phyloP scores from a whole-genome alignment of 2,888 invertebrate species.

The Steromphala cineraria region DNA sequence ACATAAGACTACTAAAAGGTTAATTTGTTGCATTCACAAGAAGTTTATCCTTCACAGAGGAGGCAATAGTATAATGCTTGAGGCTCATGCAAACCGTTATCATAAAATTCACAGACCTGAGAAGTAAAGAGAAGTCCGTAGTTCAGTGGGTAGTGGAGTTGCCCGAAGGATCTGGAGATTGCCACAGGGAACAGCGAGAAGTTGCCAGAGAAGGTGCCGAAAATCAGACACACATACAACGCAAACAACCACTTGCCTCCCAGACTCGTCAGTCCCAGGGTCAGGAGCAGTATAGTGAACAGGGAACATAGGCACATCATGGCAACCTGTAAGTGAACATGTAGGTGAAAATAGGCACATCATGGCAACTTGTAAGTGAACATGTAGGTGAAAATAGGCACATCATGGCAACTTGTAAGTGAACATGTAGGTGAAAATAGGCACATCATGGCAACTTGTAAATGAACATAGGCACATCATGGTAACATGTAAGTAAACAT shows the following conservation, averaged over 20 bases:
- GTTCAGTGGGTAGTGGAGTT: constrained; percentile 66
- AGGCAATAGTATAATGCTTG: background rate
- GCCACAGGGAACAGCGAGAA: constrained; percentile 74
- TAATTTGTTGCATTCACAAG: no score
- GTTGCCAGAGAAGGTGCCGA: constrained; percentile 69
- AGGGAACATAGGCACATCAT: constrained; percentile 47
- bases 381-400: no score
- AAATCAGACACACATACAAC: constrained; percentile 71
- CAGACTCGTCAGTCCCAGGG: constrained; percentile 52
- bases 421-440: no score
- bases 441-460: background rate
- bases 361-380: no score
- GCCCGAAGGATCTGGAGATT: constrained; percentile 71
- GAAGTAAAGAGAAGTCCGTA: constrained; percentile 72
- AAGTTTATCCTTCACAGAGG: background rate
- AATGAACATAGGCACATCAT: no score
- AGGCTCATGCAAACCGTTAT: background rate
- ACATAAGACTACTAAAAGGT: no score
- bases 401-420: no score
- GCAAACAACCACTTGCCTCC: constrained; percentile 65
- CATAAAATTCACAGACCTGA: constrained; percentile 45
- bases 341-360: no score
- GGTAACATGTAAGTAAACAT: no score
- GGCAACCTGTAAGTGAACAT: constrained; percentile 40
- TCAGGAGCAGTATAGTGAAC: constrained; percentile 48